Percentiles rank a stretch among this genome's conserved stretches.
These are phyloP conservation scores for Luffia ferchaultella DNA, from an alignment of 2,888 invertebrate genomes.

Conservation along the genomic window DNA sequence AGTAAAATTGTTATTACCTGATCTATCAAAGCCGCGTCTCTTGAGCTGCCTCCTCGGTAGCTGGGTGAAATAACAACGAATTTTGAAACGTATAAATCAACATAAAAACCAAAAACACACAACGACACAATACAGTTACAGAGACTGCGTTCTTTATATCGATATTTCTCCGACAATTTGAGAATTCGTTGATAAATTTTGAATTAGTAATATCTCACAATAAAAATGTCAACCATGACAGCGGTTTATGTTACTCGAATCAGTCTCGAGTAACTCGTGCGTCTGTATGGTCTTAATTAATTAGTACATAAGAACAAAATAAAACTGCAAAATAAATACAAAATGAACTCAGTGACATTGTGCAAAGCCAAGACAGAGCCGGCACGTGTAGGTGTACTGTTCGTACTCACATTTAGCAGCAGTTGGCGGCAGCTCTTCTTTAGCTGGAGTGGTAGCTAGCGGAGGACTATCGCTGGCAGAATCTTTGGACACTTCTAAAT, in stretches of 20 bases:
- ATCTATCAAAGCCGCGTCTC: conserved; percentile 68
- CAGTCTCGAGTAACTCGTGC: background rate
- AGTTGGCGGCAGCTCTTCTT: conserved; percentile 37
- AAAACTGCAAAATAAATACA: conserved; percentile 35
- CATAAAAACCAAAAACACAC: conserved; percentile 56
- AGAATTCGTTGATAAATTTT: background rate
- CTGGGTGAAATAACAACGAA: conserved; percentile 66
- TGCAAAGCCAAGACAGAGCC: conserved; percentile 47
- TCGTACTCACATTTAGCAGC: conserved; percentile 54
- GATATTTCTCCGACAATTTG: conserved; percentile 13
- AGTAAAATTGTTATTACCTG: conserved; percentile 56
- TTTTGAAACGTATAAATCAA: conserved; percentile 61
- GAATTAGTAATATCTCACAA: background rate
- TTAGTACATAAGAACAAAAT: background rate
- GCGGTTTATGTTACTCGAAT: background rate
- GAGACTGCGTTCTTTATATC: conserved; percentile 32
- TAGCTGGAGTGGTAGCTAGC: conserved; percentile 46
- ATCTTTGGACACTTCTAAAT: conserved; percentile 11
- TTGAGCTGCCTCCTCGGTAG: conserved; percentile 66
- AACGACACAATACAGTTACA: conserved; percentile 57
- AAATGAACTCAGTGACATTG: conserved; percentile 53
- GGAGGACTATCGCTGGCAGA: conserved; percentile 44
- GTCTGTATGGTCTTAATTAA: background rate
- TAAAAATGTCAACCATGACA: background rate
- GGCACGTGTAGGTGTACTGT: conserved; percentile 12